These are phyloP conservation scores for Hippocampus guttulatus DNA, from an alignment of 2,113 vertebrate genomes.

Conservation along the genomic window DNA sequence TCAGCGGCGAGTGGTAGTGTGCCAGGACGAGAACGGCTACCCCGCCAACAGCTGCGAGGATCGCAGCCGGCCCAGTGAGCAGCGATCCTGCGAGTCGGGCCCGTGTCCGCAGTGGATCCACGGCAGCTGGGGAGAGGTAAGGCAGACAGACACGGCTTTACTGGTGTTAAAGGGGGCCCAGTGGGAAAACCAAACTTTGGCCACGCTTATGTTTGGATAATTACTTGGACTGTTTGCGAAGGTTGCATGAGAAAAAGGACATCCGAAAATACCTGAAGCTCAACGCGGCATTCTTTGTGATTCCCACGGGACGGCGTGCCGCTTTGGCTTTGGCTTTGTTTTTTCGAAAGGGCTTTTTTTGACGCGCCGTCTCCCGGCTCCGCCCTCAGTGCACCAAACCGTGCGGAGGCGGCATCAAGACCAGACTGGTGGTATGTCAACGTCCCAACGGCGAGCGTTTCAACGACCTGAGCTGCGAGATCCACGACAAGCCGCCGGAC, in stretches of 20 bases:
- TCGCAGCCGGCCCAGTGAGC: slow-evolving; percentile 83
- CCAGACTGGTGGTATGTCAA: slow-evolving; percentile 92
- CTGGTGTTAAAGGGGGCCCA: neutral
- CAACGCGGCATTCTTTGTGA: neutral
- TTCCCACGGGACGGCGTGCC: slow-evolving; percentile 1
- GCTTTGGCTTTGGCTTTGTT: slow-evolving; percentile 3
- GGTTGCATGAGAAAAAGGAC: slow-evolving; percentile 10
- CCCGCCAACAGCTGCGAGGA: slow-evolving; percentile 84
- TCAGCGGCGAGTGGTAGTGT: slow-evolving; percentile 95
- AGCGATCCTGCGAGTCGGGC: slow-evolving; percentile 89
- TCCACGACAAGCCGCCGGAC: slow-evolving; percentile 94
- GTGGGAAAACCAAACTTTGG: slow-evolving; percentile 4
- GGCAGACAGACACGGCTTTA: slow-evolving; percentile 16
- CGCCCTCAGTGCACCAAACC: slow-evolving; percentile 82
- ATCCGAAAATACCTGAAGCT: slow-evolving; percentile 3
- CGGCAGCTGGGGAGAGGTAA: slow-evolving; percentile 78
- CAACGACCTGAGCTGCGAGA: slow-evolving; percentile 94
- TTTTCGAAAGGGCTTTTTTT: neutral
- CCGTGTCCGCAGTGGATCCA: slow-evolving; percentile 93
- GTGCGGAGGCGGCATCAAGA: slow-evolving; percentile 88
- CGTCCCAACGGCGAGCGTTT: slow-evolving; percentile 87
- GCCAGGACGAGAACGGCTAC: slow-evolving; percentile 95
- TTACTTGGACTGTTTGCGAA: slow-evolving; percentile 7
- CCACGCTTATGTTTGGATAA: slow-evolving; percentile 7
- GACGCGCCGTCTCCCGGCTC: slow-evolving; percentile 10